Evolutionary conservation across 1,140 invertebrate species (phyloP), one percentile per base, ranked within the genome.

Genomic region (Anastatus disparis): DNA sequence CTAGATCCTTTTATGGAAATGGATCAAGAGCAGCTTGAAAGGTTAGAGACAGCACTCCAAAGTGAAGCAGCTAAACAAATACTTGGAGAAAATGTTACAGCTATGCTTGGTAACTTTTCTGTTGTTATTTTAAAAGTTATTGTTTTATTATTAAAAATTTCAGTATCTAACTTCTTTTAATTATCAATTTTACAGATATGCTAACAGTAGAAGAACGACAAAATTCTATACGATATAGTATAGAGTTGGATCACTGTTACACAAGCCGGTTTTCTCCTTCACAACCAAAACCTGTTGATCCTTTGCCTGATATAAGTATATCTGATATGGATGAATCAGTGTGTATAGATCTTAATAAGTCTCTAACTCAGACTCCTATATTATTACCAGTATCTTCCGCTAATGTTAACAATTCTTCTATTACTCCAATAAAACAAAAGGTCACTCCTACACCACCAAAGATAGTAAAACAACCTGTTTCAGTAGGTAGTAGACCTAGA

Each of bases 61-160:
- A 89, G 88, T 24, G 88, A 90, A 80, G 85, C 89, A 73, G 89
- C 88, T 3, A 88, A 87, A 66, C 86, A 88, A 76, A 87, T 90
- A 66, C 80, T 90, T 24, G 88, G 88, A 31, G 87, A 88, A 76
- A 88, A 88, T 79, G 85, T 89, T 40, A 85, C 83, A 27, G 86
- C 86, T 0, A 87, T 88, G 87, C 81, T 87, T 55, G 87, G 86
- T 87, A 78, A 72, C 64, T 76, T 26, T 29, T 44, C 31, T 59
- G 15, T 58, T 42, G 46, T 53, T 27, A 31, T 67, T 20, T 42
- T n/a, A n/a, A n/a, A n/a, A n/a, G n/a, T n/a, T n/a, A n/a, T n/a
- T n/a, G n/a, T n/a, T n/a, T n/a, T n/a, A n/a, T n/a, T n/a, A n/a
- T n/a, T n/a, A n/a, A n/a, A n/a, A n/a, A n/a, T n/a, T n/a, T n/a